A percentile compares a stretch with the other conserved stretches of the same genome.
These are phyloP conservation scores for Microcebus tavaratra DNA, from an alignment of 2,113 vertebrate species.

Conservation along the genomic window DNA sequence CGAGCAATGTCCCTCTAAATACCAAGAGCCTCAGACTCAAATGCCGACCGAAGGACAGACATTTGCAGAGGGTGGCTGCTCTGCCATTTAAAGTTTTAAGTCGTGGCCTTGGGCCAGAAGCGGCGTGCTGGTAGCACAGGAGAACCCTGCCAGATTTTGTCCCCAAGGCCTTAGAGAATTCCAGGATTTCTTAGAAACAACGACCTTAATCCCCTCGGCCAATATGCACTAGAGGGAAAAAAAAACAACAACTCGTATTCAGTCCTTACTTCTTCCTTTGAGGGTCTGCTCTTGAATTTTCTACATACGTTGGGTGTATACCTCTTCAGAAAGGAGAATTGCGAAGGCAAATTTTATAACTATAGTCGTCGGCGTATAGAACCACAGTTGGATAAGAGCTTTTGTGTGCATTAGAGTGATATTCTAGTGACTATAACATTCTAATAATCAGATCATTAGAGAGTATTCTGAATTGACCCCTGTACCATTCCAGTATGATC, in stretches of 20 bases:
- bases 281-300: not conserved
- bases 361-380: not conserved
- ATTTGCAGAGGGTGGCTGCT: constrained; percentile 51
- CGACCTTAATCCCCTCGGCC: not conserved
- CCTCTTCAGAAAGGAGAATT: not conserved
- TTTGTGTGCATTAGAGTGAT: not conserved
- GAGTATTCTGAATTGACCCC: not conserved
- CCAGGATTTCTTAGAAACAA: not conserved
- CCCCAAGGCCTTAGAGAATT: not conserved
- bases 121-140: not conserved
- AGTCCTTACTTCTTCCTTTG: not conserved
- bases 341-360: not conserved
- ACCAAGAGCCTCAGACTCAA: constrained; percentile 26
- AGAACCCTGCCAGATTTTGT: not conserved
- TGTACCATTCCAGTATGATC: not conserved
- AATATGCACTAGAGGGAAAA: not conserved
- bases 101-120: not conserved
- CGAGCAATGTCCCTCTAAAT: constrained; percentile 53
- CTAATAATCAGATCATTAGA: not conserved
- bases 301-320: not conserved
- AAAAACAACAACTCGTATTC: not conserved
- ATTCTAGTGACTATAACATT: too few relatives aligned
- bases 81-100: constrained; percentile 22
- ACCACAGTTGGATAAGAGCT: too few relatives aligned
- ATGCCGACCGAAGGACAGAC: constrained; percentile 29